phyloP scores from a whole-genome alignment of 2,888 invertebrate genomes.

The Minunthozetes semirufus region DNA sequence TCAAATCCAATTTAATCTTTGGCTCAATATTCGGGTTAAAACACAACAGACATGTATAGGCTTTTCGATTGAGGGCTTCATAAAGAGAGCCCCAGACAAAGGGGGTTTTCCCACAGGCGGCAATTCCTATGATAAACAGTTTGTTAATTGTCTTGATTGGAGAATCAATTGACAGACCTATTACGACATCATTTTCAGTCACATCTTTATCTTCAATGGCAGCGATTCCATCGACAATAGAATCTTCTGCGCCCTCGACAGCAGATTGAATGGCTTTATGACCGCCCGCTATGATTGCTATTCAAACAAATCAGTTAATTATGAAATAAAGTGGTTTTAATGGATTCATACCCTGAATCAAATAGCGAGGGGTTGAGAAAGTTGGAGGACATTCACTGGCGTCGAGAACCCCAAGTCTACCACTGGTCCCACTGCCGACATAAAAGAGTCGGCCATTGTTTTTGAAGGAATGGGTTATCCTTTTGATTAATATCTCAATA shows the following conservation, averaged over 20 bases:
- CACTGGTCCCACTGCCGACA: conserved; percentile 34
- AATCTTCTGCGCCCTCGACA: conserved; percentile 39
- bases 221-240: conserved; percentile 33
- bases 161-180: conserved; percentile 25
- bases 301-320: background rate
- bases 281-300: conserved; percentile 39
- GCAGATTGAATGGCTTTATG: conserved; percentile 34
- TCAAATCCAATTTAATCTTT: conserved; percentile 18
- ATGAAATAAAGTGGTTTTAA: background rate
- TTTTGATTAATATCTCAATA: conserved; percentile 12
- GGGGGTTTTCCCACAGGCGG: conserved; percentile 41
- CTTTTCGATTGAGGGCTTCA: conserved; percentile 31
- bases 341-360: conserved; percentile 27
- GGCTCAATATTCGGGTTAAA: conserved; percentile 36
- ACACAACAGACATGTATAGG: conserved; percentile 33
- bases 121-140: conserved; percentile 35
- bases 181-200: conserved; percentile 36
- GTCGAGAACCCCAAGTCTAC: conserved; percentile 31
- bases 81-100: conserved; percentile 41
- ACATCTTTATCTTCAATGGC: conserved; percentile 34
- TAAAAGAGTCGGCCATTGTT: conserved; percentile 32
- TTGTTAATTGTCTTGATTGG: background rate
- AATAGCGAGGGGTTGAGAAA: conserved; percentile 17
- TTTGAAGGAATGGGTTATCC: conserved; percentile 24
- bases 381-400: conserved; percentile 37